phyloP scores from a whole-genome alignment of 2,888 invertebrate species.

The Hypercompe scribonia region DNA sequence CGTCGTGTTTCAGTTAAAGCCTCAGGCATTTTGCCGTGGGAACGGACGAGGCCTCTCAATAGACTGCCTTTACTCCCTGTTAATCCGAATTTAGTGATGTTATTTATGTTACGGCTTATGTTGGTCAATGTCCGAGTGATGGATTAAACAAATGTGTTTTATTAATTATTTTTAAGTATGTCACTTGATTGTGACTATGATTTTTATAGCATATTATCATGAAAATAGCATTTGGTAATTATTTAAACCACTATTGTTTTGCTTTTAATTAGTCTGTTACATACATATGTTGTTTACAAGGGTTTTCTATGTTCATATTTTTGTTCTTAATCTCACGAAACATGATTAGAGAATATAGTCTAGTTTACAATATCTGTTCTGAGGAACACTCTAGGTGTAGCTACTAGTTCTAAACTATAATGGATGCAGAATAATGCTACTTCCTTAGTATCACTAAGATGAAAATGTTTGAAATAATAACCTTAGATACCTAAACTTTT shows the following conservation, averaged over 20 bases:
- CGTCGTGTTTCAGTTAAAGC: slow-evolving; percentile 55
- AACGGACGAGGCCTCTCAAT: slow-evolving; percentile 49
- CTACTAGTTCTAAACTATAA: no score
- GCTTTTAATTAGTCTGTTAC: background rate
- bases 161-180: background rate
- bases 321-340: no score
- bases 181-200: background rate
- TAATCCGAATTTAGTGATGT: slow-evolving; percentile 55
- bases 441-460: no score
- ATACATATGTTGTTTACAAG: no score
- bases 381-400: no score
- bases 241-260: background rate
- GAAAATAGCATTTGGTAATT: background rate
- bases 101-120: slow-evolving; percentile 40
- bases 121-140: slow-evolving; percentile 19
- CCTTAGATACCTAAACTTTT: background rate
- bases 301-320: no score
- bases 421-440: no score
- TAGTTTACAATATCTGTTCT: no score
- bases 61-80: slow-evolving; percentile 46
- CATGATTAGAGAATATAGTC: no score
- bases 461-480: background rate
- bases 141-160: slow-evolving; percentile 2
- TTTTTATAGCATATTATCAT: background rate
- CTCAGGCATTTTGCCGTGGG: slow-evolving; percentile 63